Evolutionary conservation across 1,140 invertebrate species (phyloP), one percentile per base, ranked within the genome.

Genomic region (Tetramorium alpestre): DNA sequence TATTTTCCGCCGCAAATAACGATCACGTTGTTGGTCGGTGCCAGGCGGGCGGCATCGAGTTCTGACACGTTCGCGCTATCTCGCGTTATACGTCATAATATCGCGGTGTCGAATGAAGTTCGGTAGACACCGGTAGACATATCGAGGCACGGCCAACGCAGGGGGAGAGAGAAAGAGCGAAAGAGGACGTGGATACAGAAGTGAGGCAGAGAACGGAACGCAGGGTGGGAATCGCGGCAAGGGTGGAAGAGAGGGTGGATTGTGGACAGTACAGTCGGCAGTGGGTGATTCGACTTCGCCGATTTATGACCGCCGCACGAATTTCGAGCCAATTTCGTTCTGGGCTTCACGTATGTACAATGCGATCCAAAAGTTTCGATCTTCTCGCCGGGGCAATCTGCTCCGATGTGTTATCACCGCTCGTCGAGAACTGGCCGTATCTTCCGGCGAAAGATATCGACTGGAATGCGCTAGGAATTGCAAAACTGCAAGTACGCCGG

Each of bases 51-150:
- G 25, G 54, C 80, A 78, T 85, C 67, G 47, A 85, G 70, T 86
- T 88, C 84, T 89, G 88, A 91, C 89, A 87, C 87, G 76, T 85
- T 75, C 82, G 85, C 89, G 81, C 86, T 90, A 90, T 87, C 90
- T 77, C 87, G 87, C 84, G 87, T 90, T 88, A 91, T 93, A 88
- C 89, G 91, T 93, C 88, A 92, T 93, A 92, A 93, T 93, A 91
- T 89, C 89, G 87, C 86, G 90, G 89, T 90, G 82, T 87, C 90
- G 87, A 91, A 92, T 90, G 90, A 91, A 91, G 91, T 91, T 87
- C 80, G 87, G 80, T 84, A 33, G 33, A 33, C 33, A 84, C 54
- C 25, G 67, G 80, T 47, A 84, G 80, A 73, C 80, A 60, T 73
- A 73, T 73, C 69, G 67, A 84, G 54, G 80, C 60, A 60, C 44